These are phyloP conservation scores for Danionella dracula DNA, from an alignment of 2,797 vertebrate species.

Conservation along the genomic window DNA sequence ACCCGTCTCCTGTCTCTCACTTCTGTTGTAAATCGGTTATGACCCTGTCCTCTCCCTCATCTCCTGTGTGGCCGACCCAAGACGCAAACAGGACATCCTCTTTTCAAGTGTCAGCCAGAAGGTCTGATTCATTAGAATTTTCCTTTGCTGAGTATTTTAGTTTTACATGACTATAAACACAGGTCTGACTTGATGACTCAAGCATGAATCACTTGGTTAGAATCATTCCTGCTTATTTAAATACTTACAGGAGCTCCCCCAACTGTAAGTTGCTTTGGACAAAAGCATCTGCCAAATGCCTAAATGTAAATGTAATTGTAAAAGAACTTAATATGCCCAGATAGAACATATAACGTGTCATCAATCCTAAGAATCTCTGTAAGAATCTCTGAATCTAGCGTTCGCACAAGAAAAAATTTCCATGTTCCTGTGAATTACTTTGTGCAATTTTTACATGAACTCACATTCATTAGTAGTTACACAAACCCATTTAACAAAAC, in stretches of 20 bases:
- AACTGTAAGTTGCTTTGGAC: no score
- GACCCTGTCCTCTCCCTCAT: conserved; percentile 49
- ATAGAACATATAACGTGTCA: no score
- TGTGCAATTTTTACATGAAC: no score
- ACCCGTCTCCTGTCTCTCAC: conserved; percentile 61
- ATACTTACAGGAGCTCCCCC: not conserved
- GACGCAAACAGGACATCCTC: conserved; percentile 68
- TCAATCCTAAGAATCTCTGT: no score
- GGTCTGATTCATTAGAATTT: conserved; percentile 47
- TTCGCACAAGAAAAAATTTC: no score
- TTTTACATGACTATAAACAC: conserved; percentile 20
- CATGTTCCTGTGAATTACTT: no score
- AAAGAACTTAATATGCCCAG: no score
- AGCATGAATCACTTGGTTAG: conserved; percentile 1
- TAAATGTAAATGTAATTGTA: no score
- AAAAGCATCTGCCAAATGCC: no score
- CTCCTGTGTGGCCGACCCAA: conserved; percentile 37
- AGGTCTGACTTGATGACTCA: conserved; percentile 19
- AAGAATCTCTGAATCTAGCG: no score
- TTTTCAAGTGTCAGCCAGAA: conserved; percentile 33
- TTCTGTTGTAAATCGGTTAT: conserved; percentile 60
- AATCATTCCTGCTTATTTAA: not conserved
- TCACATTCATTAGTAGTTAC: no score
- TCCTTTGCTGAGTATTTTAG: conserved; percentile 44
- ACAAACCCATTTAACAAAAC: no score